Evolutionary conservation across 2,797 vertebrate genomes (phyloP).

Genomic region (Cottoperca gobio): DNA sequence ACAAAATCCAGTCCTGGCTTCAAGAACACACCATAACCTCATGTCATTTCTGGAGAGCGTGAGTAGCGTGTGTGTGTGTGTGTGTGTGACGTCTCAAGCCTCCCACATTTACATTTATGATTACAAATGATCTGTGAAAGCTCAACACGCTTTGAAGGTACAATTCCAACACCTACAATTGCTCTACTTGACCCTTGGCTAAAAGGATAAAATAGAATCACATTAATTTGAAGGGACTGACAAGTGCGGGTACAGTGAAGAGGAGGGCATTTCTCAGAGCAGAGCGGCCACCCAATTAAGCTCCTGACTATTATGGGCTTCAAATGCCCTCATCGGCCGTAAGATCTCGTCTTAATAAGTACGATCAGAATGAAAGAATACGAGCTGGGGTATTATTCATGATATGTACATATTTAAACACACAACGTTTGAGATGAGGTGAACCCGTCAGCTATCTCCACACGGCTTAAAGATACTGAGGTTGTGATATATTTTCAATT

Average conservation of each 20-base stretch:
- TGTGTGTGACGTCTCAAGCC: slow-evolving; percentile 6
- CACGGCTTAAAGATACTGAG: slow-evolving; percentile 24
- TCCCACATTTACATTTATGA: slow-evolving; percentile 54
- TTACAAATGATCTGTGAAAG: slow-evolving; percentile 48
- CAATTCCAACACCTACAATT: slow-evolving; percentile 51
- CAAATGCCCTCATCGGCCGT: slow-evolving; percentile 24
- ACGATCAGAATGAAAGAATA: slow-evolving; percentile 41
- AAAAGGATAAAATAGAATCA: slow-evolving; percentile 68
- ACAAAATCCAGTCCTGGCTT: not conserved
- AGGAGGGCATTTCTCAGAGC: slow-evolving; percentile 38
- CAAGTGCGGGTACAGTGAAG: slow-evolving; percentile 29
- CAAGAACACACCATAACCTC: not conserved
- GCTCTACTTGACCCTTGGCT: slow-evolving; percentile 53
- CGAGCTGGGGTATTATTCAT: slow-evolving; percentile 60
- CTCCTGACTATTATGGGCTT: slow-evolving; percentile 40
- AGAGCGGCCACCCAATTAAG: slow-evolving; percentile 60
- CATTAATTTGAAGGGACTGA: slow-evolving; percentile 61
- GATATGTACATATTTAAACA: slow-evolving; percentile 72
- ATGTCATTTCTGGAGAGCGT: not conserved
- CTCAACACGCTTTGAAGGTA: slow-evolving; percentile 54
- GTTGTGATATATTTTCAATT: slow-evolving; percentile 28
- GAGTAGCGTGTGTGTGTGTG: no score
- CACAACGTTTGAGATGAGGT: slow-evolving; percentile 35
- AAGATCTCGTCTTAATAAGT: slow-evolving; percentile 51
- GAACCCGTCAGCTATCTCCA: slow-evolving; percentile 38